Conservation (phyloP, 2,888 invertebrate species). For the Desoria tigrina region DNA sequence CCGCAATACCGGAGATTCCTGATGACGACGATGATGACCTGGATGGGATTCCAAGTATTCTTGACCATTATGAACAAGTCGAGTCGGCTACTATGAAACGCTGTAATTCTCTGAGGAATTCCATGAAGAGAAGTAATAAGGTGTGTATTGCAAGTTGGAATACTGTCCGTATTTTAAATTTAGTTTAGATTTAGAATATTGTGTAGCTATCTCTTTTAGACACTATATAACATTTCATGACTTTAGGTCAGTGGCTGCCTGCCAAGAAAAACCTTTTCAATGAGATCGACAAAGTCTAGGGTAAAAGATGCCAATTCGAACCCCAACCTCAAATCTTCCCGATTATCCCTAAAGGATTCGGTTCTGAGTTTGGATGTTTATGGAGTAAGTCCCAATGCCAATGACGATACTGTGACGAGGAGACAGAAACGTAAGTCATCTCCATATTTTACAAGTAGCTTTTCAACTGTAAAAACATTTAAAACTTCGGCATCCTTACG, state of each 20-base stretch:
- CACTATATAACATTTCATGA: neutral
- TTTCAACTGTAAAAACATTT: conserved; percentile 11
- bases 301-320: conserved; percentile 17
- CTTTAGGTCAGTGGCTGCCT: conserved; percentile 31
- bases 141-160: neutral
- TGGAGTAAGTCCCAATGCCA: conserved; percentile 20
- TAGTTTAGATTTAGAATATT: too few relatives aligned
- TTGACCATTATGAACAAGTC: too few relatives aligned
- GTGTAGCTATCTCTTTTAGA: neutral
- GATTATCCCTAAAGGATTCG: conserved; percentile 25
- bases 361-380: conserved; percentile 36
- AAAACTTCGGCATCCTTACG: too few relatives aligned
- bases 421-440: conserved; percentile 19
- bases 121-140: neutral
- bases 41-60: neutral
- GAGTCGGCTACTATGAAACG: neutral
- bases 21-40: neutral
- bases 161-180: too few relatives aligned
- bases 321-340: neutral
- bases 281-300: conserved; percentile 27
- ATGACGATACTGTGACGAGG: conserved; percentile 30
- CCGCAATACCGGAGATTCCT: neutral
- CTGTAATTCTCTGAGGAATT: conserved; percentile 1
- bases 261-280: conserved; percentile 33
- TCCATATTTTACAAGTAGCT: conserved; percentile 19